Conservation (phyloP, 2,888 invertebrate genomes). For the Eupithecia vulgata region DNA sequence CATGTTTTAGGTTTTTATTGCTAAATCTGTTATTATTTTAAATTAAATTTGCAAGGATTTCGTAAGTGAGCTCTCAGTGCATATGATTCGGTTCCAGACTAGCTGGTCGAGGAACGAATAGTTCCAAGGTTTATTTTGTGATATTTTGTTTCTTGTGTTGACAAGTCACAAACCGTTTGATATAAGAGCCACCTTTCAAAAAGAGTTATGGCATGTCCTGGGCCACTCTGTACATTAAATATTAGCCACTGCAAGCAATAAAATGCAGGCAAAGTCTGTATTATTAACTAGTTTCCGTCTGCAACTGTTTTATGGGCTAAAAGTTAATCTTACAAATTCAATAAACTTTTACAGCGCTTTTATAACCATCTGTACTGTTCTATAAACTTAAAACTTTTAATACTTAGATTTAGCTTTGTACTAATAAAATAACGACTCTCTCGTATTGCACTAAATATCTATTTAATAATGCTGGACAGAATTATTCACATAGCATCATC, state of each 20-base stretch:
- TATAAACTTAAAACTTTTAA: background rate
- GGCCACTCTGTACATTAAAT: slow-evolving; percentile 11
- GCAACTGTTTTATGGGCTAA: slow-evolving; percentile 33
- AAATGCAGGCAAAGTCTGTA: slow-evolving; percentile 52
- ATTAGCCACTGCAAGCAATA: slow-evolving; percentile 45
- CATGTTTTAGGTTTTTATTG: too few species aligned
- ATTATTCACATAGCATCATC: too few species aligned
- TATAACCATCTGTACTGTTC: background rate
- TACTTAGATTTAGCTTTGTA: background rate
- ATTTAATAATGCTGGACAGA: too few species aligned
- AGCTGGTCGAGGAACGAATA: background rate
- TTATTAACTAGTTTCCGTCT: slow-evolving; percentile 52
- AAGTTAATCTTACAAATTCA: slow-evolving; percentile 30
- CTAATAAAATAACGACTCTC: background rate
- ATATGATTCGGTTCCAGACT: too few species aligned
- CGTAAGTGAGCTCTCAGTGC: too few species aligned
- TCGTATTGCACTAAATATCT: background rate
- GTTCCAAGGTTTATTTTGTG: background rate
- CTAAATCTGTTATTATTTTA: too few species aligned
- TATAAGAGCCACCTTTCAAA: background rate
- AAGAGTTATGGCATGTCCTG: slow-evolving; percentile 1
- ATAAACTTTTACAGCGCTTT: slow-evolving; percentile 23
- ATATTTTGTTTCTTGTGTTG: background rate
- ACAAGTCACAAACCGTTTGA: background rate
- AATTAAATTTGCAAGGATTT: too few species aligned